phyloP scores from a whole-genome alignment of 2,797 vertebrate genomes.

The Myoxocephalus aenaeus region DNA sequence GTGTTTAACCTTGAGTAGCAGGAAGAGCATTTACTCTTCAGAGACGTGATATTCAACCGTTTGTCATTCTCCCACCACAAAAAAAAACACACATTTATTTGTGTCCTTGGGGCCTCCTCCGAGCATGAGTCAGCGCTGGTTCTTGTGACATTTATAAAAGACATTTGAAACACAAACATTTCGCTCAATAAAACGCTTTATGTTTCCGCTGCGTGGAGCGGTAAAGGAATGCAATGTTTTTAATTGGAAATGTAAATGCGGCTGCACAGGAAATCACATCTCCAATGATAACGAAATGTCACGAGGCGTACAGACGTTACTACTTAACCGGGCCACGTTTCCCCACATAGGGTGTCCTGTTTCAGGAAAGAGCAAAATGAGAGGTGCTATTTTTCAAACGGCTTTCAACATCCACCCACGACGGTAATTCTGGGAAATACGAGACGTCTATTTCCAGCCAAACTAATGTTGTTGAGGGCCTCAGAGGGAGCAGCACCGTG shows the following conservation, averaged over 20 bases:
- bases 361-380: slow-evolving; percentile 53
- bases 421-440: slow-evolving; percentile 52
- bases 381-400: slow-evolving; percentile 51
- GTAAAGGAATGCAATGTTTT: slow-evolving; percentile 1
- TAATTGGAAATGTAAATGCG: slow-evolving; percentile 10
- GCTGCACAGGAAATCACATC: neutral
- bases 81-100: slow-evolving; percentile 5
- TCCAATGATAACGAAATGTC: neutral
- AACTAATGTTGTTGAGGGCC: slow-evolving; percentile 54
- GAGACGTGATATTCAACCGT: slow-evolving; percentile 13
- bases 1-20: slow-evolving; percentile 50
- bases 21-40: slow-evolving; percentile 29
- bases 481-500: slow-evolving; percentile 28
- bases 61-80: neutral
- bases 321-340: slow-evolving; percentile 13
- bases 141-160: slow-evolving; percentile 26
- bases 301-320: too few species aligned
- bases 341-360: slow-evolving; percentile 38
- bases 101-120: slow-evolving; percentile 40
- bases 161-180: slow-evolving; percentile 23
- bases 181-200: neutral
- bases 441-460: slow-evolving; percentile 58
- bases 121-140: slow-evolving; percentile 20
- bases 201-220: neutral
- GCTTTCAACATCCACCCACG: slow-evolving; percentile 59